These are phyloP conservation scores for Microcebus griseorufus DNA, from an alignment of 2,113 vertebrate genomes.

Conservation along the genomic window DNA sequence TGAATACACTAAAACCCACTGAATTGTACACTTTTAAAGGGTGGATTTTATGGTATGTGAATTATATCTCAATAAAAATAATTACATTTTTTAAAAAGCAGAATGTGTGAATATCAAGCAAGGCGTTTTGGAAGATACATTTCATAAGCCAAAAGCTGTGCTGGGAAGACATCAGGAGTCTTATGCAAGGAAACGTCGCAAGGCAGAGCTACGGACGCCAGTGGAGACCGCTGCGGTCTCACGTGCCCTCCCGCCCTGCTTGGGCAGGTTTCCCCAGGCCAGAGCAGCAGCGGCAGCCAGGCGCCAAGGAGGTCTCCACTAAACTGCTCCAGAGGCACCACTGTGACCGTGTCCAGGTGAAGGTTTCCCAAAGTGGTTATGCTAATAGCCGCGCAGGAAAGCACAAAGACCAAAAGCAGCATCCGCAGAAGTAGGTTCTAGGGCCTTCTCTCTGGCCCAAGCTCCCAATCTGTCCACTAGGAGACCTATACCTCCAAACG, in stretches of 20 bases:
- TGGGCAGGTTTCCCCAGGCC: rapidly evolving
- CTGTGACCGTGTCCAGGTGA: not conserved
- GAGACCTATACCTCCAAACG: not conserved
- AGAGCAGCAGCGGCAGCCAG: rapidly evolving
- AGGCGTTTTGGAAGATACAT: slow-evolving; percentile 35
- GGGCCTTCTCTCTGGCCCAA: not conserved
- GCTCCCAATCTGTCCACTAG: not conserved
- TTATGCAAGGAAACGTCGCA: not conserved
- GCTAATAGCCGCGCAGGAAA: not conserved
- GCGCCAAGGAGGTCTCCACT: not conserved
- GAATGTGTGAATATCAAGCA: slow-evolving; percentile 64
- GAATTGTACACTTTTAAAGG: slow-evolving; percentile 59
- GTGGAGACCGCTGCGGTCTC: rapidly evolving
- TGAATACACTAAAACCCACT: slow-evolving; percentile 50
- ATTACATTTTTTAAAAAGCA: slow-evolving; percentile 44
- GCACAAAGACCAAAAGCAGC: too few relatives aligned
- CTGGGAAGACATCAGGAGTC: rapidly evolving
- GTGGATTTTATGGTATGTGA: slow-evolving; percentile 66
- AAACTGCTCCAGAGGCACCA: too few relatives aligned
- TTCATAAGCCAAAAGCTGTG: not conserved
- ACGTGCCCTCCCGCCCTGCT: rapidly evolving
- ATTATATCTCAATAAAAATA: slow-evolving; percentile 67
- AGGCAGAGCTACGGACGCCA: not conserved
- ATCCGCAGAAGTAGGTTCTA: not conserved
- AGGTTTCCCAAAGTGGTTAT: not conserved